Evolutionary conservation across 2,888 invertebrate genomes (phyloP).

Genomic region (Orthosia incerta): DNA sequence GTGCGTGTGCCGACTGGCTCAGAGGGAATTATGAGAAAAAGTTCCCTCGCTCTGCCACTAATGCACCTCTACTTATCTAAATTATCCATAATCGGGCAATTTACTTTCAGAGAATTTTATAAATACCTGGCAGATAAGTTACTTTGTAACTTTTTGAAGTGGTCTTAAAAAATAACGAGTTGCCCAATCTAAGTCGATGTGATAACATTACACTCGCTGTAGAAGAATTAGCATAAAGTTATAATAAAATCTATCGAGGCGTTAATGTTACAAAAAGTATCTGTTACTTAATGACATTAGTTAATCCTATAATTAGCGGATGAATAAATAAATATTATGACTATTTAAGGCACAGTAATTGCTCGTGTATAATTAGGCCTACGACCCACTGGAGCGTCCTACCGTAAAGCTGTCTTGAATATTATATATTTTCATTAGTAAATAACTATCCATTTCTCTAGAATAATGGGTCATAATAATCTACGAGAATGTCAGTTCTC

Average conservation of each 20-base stretch:
- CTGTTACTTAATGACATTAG: slow-evolving; percentile 24
- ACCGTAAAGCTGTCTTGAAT: slow-evolving; percentile 19
- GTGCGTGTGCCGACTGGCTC: slow-evolving; percentile 75
- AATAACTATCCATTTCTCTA: slow-evolving; percentile 20
- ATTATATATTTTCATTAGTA: background rate
- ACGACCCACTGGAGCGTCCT: slow-evolving; percentile 23
- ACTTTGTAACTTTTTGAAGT: slow-evolving; percentile 48
- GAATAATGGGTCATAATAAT: slow-evolving; percentile 21
- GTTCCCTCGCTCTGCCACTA: slow-evolving; percentile 40
- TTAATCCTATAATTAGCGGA: slow-evolving; percentile 45
- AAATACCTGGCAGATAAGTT: slow-evolving; percentile 35
- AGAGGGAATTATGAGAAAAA: slow-evolving; percentile 76
- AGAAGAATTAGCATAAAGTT: slow-evolving; percentile 55
- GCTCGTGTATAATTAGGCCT: slow-evolving; percentile 36
- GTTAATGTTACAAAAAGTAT: slow-evolving; percentile 43
- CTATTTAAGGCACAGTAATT: slow-evolving; percentile 13
- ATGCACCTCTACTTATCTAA: slow-evolving; percentile 62
- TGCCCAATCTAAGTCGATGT: slow-evolving; percentile 33
- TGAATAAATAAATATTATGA: slow-evolving; percentile 16
- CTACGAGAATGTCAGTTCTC: slow-evolving; percentile 33
- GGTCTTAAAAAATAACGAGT: slow-evolving; percentile 59
- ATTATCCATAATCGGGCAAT: slow-evolving; percentile 63
- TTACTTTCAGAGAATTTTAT: slow-evolving; percentile 43
- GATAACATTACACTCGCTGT: slow-evolving; percentile 23
- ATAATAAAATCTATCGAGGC: slow-evolving; percentile 35